A percentile compares a stretch with the other conserved stretches of the same genome.
Conservation (phyloP, 2,113 vertebrate genomes). For the Chionomys nivalis region DNA sequence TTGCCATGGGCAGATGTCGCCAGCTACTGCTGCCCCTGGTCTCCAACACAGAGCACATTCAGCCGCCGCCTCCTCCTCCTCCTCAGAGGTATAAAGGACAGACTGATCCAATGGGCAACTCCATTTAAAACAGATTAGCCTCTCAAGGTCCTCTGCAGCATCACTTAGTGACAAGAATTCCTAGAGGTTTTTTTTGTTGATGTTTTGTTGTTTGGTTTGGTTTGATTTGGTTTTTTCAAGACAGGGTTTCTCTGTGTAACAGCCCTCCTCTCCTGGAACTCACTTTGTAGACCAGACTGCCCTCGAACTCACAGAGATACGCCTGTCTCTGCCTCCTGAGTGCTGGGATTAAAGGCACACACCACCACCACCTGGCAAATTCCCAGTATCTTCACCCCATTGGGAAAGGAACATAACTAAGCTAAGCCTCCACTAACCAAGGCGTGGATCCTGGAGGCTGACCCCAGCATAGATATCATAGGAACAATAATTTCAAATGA, state of each 20-base stretch:
- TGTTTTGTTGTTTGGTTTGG: too few species aligned
- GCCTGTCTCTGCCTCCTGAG: too few species aligned
- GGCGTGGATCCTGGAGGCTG: background rate
- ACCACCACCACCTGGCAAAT: too few species aligned
- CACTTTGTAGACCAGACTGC: too few species aligned
- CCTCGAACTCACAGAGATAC: too few species aligned
- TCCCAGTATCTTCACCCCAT: background rate
- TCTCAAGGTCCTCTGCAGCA: background rate
- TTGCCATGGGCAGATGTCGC: background rate
- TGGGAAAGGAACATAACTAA: fast-evolving
- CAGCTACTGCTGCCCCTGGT: background rate
- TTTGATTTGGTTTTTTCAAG: too few species aligned
- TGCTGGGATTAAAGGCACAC: too few species aligned
- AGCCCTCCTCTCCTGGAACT: too few species aligned
- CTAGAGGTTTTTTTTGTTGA: fast-evolving
- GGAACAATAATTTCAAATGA: background rate
- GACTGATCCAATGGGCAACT: background rate
- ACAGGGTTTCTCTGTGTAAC: too few species aligned
- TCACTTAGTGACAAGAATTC: background rate
- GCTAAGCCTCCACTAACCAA: background rate
- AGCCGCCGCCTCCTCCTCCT: too few species aligned
- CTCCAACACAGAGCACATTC: background rate
- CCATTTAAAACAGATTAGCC: background rate
- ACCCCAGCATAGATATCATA: background rate
- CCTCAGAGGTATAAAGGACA: background rate